Evolutionary conservation across 2,113 vertebrate species (phyloP).

Genomic region (Vulpes lagopus): DNA sequence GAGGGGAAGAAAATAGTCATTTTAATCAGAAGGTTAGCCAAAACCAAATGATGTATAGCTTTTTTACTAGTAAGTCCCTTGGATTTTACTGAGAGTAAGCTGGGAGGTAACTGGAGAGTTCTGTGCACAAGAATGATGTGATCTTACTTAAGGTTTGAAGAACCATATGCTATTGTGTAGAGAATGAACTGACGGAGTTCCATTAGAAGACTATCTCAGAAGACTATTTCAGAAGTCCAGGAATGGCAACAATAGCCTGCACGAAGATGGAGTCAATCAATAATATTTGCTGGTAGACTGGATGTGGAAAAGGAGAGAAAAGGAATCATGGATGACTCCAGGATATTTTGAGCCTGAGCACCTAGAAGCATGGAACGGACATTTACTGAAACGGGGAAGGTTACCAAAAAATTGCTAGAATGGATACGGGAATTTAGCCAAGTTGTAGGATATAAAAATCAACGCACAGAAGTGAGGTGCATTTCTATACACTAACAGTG

Average conservation of each 20-base stretch:
- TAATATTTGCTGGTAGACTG: neutral
- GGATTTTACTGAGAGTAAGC: neutral
- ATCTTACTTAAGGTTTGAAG: neutral
- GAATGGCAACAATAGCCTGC: no score
- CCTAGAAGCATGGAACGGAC: neutral
- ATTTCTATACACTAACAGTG: neutral
- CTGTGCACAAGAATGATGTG: neutral
- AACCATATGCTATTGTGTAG: neutral
- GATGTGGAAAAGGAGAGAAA: neutral
- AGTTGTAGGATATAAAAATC: neutral
- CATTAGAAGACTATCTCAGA: neutral
- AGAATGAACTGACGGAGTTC: neutral
- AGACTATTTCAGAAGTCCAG: neutral
- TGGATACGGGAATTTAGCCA: neutral
- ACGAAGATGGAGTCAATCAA: neutral
- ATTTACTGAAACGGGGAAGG: neutral
- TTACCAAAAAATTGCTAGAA: neutral
- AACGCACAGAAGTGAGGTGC: neutral
- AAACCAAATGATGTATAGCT: neutral
- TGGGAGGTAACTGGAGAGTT: neutral
- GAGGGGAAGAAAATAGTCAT: neutral
- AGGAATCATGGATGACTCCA: neutral
- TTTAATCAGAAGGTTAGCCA: neutral
- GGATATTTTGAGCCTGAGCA: neutral
- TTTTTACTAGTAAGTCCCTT: neutral